Conservation (phyloP, 2,797 vertebrate species). For the Synaphobranchus kaupii region DNA sequence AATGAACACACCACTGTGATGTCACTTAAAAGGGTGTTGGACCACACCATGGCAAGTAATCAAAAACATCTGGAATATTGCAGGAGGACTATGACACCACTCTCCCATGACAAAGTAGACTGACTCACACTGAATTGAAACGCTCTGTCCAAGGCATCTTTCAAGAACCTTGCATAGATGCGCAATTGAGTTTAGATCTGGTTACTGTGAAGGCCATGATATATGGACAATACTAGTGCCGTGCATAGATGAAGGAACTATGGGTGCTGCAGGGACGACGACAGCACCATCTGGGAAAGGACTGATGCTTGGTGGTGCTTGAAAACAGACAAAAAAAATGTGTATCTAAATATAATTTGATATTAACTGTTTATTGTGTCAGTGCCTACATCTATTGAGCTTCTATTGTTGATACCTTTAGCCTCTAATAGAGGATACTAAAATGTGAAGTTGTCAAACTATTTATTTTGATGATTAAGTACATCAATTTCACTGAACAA, state of each 20-base stretch:
- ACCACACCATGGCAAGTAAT: neutral
- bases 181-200: neutral
- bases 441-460: neutral
- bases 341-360: neutral
- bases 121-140: neutral
- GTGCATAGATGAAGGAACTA: neutral
- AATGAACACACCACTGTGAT: no score
- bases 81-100: neutral
- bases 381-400: neutral
- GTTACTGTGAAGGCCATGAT: neutral
- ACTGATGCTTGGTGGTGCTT: neutral
- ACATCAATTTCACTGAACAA: no score
- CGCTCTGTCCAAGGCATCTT: neutral
- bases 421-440: neutral
- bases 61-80: neutral
- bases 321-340: neutral
- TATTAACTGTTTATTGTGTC: neutral
- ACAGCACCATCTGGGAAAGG: neutral
- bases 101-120: neutral
- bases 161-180: neutral
- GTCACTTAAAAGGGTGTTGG: neutral
- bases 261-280: neutral
- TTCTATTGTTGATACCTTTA: neutral
- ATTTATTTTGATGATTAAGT: no score
- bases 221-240: neutral